Conservation (phyloP, 2,888 invertebrate species). For the Drosophila nigritarsus region DNA sequence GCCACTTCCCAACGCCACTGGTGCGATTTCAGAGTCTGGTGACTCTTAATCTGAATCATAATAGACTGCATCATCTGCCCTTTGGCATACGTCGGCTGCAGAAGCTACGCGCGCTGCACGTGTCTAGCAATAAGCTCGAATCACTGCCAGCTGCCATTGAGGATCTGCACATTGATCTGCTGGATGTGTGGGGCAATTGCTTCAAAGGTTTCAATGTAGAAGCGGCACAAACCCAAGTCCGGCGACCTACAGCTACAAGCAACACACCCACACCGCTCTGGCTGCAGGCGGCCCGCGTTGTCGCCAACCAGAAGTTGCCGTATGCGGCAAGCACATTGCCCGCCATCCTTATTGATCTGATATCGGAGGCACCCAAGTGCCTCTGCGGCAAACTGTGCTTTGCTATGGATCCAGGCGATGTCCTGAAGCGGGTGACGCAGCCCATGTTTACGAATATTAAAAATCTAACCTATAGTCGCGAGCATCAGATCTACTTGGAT, state of each 20-base stretch:
- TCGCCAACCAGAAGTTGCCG: conserved; percentile 70
- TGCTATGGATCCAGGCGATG: conserved; percentile 55
- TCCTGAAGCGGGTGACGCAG: conserved; percentile 78
- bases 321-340: conserved; percentile 74
- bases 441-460: conserved; percentile 82
- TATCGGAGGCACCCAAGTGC: conserved; percentile 82
- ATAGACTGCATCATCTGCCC: conserved; percentile 87
- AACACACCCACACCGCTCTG: conserved; percentile 72
- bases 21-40: conserved; percentile 88
- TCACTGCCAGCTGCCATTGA: conserved; percentile 83
- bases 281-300: conserved; percentile 79
- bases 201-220: conserved; percentile 58
- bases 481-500: conserved; percentile 83
- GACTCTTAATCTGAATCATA: conserved; percentile 88
- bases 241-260: neutral
- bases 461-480: conserved; percentile 82
- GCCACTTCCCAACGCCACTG: conserved; percentile 87
- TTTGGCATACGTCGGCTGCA: conserved; percentile 88
- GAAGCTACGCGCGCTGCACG: conserved; percentile 78
- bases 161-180: conserved; percentile 74
- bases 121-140: conserved; percentile 81
- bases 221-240: conserved; percentile 44
- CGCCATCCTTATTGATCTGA: conserved; percentile 78
- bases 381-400: conserved; percentile 82
- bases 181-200: conserved; percentile 84